A percentile compares a stretch with the other conserved stretches of the same genome.
These are phyloP conservation scores for Procapra przewalskii DNA, from an alignment of 2,113 vertebrate species.

Conservation along the genomic window DNA sequence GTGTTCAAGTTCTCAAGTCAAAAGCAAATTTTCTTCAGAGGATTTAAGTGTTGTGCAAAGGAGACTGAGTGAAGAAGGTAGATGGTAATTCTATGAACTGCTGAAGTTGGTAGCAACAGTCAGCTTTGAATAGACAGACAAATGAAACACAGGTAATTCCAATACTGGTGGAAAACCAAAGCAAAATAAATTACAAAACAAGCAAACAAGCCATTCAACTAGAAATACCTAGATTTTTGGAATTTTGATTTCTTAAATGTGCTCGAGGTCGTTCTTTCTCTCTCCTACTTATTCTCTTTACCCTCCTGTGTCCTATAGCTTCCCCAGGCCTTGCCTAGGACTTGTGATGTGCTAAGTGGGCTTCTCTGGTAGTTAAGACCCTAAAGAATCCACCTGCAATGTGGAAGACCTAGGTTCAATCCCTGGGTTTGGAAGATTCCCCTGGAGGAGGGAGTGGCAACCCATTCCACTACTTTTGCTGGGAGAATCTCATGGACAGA, in stretches of 20 bases:
- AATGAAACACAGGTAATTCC: not conserved
- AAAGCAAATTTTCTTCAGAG: conserved; percentile 14
- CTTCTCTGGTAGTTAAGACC: not conserved
- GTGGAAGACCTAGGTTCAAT: not conserved
- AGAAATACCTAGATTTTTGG: not conserved
- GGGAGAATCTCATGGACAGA: not conserved
- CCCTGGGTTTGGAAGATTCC: not conserved
- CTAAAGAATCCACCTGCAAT: not conserved
- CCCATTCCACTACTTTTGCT: not conserved
- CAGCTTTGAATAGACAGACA: not conserved
- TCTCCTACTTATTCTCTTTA: not conserved
- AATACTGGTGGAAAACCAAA: not conserved
- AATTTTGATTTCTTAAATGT: not conserved
- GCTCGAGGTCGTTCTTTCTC: not conserved
- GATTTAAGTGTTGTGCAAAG: not conserved
- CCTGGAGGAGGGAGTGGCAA: not conserved
- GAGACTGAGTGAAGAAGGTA: not conserved
- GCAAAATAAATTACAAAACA: not conserved
- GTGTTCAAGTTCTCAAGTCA: not conserved
- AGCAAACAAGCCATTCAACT: not conserved
- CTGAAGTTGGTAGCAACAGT: not conserved
- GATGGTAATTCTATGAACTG: not conserved
- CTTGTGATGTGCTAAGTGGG: not conserved
- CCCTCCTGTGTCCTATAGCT: not conserved
- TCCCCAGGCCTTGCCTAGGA: not conserved